Evolutionary conservation across 2,888 invertebrate species (phyloP), one percentile per base, ranked within the genome.

Genomic region (Gastracanthus pulcherrimus): DNA sequence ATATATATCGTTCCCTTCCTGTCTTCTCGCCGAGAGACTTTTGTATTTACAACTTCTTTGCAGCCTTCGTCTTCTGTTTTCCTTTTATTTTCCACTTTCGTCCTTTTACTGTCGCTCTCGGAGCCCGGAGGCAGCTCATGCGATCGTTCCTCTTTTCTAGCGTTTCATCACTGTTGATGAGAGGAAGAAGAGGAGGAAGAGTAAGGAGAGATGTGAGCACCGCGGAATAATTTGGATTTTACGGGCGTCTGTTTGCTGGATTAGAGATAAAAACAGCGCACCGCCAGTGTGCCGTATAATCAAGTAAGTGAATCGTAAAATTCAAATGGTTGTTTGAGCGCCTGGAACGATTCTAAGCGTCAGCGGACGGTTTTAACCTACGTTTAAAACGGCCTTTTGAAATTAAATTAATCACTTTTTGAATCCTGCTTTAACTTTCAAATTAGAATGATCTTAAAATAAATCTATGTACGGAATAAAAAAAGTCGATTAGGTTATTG

Each of bases 251-350:
- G 23, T 55, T 70, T 51, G 9, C 34, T 75, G 62, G 80, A 79
- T 79, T 79, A 79, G 45, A 66, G 34, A 80, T 80, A 80, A 80
- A 80, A 80, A 62, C 62, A 7, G 31, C 16, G 26, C 13, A 78
- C 38, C 29, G 16, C 11, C 23, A 0, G 55, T 23, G n/a, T n/a
- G 60, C n/a, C 58, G 60, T 70, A 70, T 76, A 76, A 76, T 80
- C 74, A 75, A 80, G 62, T 51, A 70, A 75, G 51, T 80, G 80
- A 75, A 70, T 34, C 69, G 67, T 80, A 70, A 79, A 79, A 74
- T 74, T 72, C 38, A 69, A 36, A n/a, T 51, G 34, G 23, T 58
- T 9, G 45, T 23, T 34, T 1, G 45, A 19, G 29, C 9, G 55
- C 26, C n/a, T 55, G 55, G 26, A 55, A 19, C n/a, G n/a, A 19